Evolutionary conservation across 2,113 vertebrate species (phyloP), one percentile per base, ranked within the genome.

Genomic region (Rhea americana): DNA sequence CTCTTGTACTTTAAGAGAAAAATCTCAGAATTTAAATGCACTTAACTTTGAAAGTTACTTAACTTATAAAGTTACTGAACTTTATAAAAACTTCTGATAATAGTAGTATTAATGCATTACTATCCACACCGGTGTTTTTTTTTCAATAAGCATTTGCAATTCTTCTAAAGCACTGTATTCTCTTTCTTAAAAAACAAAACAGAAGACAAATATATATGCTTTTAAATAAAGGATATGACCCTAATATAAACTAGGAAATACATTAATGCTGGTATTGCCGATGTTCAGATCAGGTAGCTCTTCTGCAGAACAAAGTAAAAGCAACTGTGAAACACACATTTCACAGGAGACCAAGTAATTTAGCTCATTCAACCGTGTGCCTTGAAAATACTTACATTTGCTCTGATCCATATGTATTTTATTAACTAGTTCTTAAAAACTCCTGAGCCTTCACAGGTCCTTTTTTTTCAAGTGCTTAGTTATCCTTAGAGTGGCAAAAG

Each of bases 351-450:
- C 1, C 7, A 14, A 43, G 2, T 11, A 77, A 7, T 77, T 81
- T 53, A 50, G 8, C 3, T 59, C 39, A 17, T 81, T 59, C 15
- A 77, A 30, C 13, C 2, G 17, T 35, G 9, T 2, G 1, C 35
- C 84, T 59, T 84, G 58, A 84, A 91, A 91, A 89, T 55, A 68
- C 17, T 35, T 81, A 15, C 2, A 50, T 93, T 95, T 91, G 86
- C 37, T 81, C 39, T 86, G 28, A 4, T 5, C 6, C 8, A 9
- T 48, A 41, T 39, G 48, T 84, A 30, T 91, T 77, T 80, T 67
- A 45, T 45, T 61, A 15, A 56, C 86, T 2, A 56, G 32, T 59
- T 86, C 22, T 92, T 41, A 67, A 67, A 82, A 92, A 35, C 0
- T 17, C 45, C 45, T 59, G 9, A 63, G 62, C 74, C 3, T 83